phyloP scores from a whole-genome alignment of 2,888 invertebrate species.

The Troides oblongomaculatus region DNA sequence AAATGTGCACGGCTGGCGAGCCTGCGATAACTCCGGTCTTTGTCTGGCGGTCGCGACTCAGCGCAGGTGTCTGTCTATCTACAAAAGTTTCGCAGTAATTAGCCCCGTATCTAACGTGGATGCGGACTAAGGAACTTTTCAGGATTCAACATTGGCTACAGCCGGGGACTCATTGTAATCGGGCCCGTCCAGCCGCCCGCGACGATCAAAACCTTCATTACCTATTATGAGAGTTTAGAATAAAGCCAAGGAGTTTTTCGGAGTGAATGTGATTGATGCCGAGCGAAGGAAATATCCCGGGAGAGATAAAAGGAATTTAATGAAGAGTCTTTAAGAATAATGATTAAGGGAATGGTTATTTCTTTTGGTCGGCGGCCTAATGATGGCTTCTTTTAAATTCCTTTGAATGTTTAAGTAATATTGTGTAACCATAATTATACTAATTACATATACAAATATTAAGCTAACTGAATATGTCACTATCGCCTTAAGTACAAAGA shows the following conservation, averaged over 20 bases:
- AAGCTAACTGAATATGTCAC: slow-evolving; percentile 29
- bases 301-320: slow-evolving; percentile 80
- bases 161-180: slow-evolving; percentile 77
- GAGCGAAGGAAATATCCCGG: slow-evolving; percentile 75
- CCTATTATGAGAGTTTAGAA: slow-evolving; percentile 81
- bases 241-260: slow-evolving; percentile 79
- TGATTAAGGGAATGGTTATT: slow-evolving; percentile 79
- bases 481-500: slow-evolving; percentile 35
- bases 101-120: slow-evolving; percentile 74
- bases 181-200: slow-evolving; percentile 69
- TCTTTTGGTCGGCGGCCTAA: slow-evolving; percentile 74
- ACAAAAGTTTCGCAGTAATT: slow-evolving; percentile 77
- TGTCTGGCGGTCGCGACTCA: slow-evolving; percentile 71
- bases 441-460: slow-evolving; percentile 50
- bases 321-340: slow-evolving; percentile 80
- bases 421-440: slow-evolving; percentile 61
- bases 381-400: slow-evolving; percentile 75
- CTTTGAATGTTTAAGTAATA: slow-evolving; percentile 67
- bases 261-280: slow-evolving; percentile 80
- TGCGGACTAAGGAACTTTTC: slow-evolving; percentile 73
- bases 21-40: slow-evolving; percentile 76
- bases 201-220: slow-evolving; percentile 77
- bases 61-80: slow-evolving; percentile 80
- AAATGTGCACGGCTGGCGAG: slow-evolving; percentile 58
- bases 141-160: slow-evolving; percentile 74